These are phyloP conservation scores for Andricus grossulariae DNA, from an alignment of 1,140 invertebrate genomes.

Conservation along the genomic window DNA sequence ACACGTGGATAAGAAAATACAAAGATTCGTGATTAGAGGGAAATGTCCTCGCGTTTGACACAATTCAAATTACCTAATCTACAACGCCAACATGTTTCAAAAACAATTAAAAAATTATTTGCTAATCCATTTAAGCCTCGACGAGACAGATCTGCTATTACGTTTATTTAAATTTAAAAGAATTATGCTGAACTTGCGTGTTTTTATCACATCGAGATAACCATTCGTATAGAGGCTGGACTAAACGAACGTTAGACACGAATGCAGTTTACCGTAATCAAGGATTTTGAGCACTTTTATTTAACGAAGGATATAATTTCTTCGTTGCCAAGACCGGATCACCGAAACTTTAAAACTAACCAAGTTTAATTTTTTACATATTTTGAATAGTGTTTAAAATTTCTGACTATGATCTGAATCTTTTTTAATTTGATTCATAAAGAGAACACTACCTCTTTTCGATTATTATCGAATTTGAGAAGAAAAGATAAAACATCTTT, in stretches of 20 bases:
- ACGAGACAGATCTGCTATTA: background rate
- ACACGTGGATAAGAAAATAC: slow-evolving; percentile 1
- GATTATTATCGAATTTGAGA: too few species aligned
- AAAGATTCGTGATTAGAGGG: background rate
- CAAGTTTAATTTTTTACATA: too few species aligned
- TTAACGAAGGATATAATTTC: background rate
- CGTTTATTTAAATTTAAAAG: background rate
- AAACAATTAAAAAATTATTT: background rate
- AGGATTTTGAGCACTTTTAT: slow-evolving; percentile 18
- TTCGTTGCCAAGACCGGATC: background rate
- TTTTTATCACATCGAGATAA: slow-evolving; percentile 17
- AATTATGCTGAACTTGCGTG: slow-evolving; percentile 7
- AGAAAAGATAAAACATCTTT: too few species aligned
- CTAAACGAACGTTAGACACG: background rate
- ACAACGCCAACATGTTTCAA: background rate
- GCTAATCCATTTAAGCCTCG: background rate
- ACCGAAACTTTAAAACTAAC: background rate
- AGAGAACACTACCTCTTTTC: too few species aligned
- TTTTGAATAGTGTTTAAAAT: too few species aligned
- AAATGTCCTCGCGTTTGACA: slow-evolving; percentile 7
- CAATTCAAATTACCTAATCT: slow-evolving; percentile 1
- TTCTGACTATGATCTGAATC: too few species aligned
- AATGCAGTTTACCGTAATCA: background rate
- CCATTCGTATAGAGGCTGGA: background rate
- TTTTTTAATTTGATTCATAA: too few species aligned